Conservation (phyloP, 2,888 invertebrate species). For the Ptychoptera albimana region DNA sequence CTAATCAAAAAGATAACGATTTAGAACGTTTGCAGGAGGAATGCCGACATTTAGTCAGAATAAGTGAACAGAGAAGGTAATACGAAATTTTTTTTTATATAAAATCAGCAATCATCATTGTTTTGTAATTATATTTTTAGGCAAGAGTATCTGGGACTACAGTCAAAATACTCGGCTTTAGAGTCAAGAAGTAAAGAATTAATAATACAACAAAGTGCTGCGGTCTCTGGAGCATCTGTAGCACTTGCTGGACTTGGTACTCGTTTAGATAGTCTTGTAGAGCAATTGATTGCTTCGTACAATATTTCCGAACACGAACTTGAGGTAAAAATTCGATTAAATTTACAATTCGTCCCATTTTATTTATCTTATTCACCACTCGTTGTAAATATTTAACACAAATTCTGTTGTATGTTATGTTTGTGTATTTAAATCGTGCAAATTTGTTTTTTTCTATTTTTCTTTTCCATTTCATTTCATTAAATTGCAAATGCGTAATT, state of each 20-base stretch:
- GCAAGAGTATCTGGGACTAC: constrained; percentile 49
- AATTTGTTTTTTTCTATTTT: too few species aligned
- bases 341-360: not conserved
- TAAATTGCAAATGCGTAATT: too few species aligned
- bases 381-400: not conserved
- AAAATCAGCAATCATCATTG: not conserved
- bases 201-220: constrained; percentile 49
- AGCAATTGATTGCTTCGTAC: constrained; percentile 55
- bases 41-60: constrained; percentile 58
- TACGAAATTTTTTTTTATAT: constrained; percentile 12
- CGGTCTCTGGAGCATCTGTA: constrained; percentile 50
- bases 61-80: constrained; percentile 64
- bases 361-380: not conserved
- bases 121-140: constrained; percentile 2
- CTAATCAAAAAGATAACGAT: constrained; percentile 37
- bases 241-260: constrained; percentile 51
- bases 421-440: too few species aligned
- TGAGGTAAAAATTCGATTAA: constrained; percentile 35
- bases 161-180: constrained; percentile 44
- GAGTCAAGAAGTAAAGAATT: constrained; percentile 47
- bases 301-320: constrained; percentile 58
- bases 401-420: too few species aligned
- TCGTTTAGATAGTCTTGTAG: constrained; percentile 52
- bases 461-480: too few species aligned
- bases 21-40: constrained; percentile 52